These are phyloP conservation scores for Spisula subtruncata DNA, from an alignment of 2,888 invertebrate genomes.

Conservation along the genomic window DNA sequence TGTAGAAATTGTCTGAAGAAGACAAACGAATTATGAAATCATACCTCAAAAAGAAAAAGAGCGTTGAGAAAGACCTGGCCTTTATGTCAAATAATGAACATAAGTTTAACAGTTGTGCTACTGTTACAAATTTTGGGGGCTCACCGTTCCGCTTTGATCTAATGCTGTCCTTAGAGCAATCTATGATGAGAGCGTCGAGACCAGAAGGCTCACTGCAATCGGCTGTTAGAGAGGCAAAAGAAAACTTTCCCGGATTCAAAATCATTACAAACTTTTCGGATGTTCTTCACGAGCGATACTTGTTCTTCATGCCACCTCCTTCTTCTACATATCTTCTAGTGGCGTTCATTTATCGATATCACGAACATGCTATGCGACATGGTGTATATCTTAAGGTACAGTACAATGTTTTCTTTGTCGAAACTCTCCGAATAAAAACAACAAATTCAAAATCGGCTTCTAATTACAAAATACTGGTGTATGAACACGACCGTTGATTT, in stretches of 20 bases:
- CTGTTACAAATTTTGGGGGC: background rate
- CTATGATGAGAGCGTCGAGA: constrained; percentile 10
- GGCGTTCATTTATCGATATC: constrained; percentile 51
- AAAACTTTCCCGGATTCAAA: constrained; percentile 11
- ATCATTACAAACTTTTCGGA: constrained; percentile 23
- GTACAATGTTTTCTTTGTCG: background rate
- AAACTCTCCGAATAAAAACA: too few species aligned
- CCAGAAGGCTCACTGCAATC: constrained; percentile 24
- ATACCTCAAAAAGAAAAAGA: background rate
- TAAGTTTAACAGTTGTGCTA: background rate
- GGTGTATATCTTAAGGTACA: constrained; percentile 49
- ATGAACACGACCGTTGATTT: background rate
- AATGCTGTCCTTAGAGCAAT: constrained; percentile 24
- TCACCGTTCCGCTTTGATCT: background rate
- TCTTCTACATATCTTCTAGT: constrained; percentile 22
- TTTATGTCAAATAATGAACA: background rate
- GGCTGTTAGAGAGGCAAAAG: background rate
- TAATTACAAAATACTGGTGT: too few species aligned
- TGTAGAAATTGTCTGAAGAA: constrained; percentile 20
- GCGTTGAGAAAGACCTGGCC: background rate
- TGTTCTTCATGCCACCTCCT: background rate
- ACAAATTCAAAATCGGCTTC: too few species aligned
- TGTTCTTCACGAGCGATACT: background rate
- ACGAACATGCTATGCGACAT: constrained; percentile 53
- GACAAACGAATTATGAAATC: constrained; percentile 1